Percentiles rank a stretch among this genome's conserved stretches.
Evolutionary conservation across 2,113 vertebrate genomes (phyloP).

Genomic region (Nyctereutes procyonoides): DNA sequence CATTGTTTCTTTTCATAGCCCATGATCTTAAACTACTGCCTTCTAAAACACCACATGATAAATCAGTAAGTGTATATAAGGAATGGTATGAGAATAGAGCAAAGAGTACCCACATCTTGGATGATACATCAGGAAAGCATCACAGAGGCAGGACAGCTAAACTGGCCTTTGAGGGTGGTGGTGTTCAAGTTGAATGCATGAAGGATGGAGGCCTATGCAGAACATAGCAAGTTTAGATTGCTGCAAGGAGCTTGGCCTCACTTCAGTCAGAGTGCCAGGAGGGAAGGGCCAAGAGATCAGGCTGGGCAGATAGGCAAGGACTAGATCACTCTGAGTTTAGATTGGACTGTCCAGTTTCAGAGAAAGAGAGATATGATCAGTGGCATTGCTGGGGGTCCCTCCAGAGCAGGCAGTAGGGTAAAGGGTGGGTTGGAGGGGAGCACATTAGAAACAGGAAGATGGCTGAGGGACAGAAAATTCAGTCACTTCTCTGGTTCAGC

Average conservation of each 20-base stretch:
- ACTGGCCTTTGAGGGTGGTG: neutral
- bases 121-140: neutral
- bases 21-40: neutral
- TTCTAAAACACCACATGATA: neutral
- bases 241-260: neutral
- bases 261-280: neutral
- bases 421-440: neutral
- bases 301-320: neutral
- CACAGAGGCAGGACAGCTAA: neutral
- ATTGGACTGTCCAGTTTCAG: neutral
- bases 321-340: neutral
- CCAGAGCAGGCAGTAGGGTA: neutral
- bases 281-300: neutral
- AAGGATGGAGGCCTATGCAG: neutral
- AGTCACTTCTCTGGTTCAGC: neutral
- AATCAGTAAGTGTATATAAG: neutral
- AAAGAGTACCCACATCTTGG: neutral
- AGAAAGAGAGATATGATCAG: neutral
- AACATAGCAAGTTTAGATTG: neutral
- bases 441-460: neutral
- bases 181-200: neutral
- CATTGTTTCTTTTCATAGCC: neutral
- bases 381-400: neutral
- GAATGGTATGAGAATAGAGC: neutral
- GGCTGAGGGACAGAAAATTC: neutral